Evolutionary conservation across 2,113 vertebrate species (phyloP), one percentile per base, ranked within the genome.

Genomic region (Thinocorus orbignyianus): DNA sequence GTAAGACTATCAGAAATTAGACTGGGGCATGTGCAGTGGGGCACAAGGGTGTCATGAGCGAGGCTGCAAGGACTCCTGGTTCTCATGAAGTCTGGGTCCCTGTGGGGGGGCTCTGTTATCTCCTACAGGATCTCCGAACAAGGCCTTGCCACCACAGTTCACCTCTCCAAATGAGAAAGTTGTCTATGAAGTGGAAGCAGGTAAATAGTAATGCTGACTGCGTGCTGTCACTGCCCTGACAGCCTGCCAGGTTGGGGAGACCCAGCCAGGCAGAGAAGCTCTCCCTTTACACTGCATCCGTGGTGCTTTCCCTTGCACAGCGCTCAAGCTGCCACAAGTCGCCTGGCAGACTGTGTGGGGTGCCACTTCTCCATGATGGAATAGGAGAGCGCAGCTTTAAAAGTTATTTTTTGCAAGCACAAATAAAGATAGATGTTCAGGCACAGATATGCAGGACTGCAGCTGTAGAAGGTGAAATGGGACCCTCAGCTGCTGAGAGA

Each of bases 101-200:
- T 5, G 0, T 7, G 78, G 15, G n/a, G 76, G 51, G 2, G 55
- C 46, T 95, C 64, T 91, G 9, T 69, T 93, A 25, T 96, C 78
- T 81, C 46, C 74, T 10, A 23, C 90, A 98, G 98, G 97, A 26
- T 94, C 98, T 73, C 98, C 98, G 13, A 84, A 64, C 8, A 92
- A 96, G 74, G 97, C 97, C 49, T 74, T 74, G 49, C 95, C 97
- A 24, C 98, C 98, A 5, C 89, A 94, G 5, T 97, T 98, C 54
- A 30, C 24, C 28, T 96, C 92, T 83, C 98, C 98, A 33, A 98
- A 97, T 58, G 97, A 98, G 74, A 95, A 78, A 42, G 85, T 98
- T 52, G 46, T 93, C 76, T 98, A 98, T 0, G 97, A 98, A 48
- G 92, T 96, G 92, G 97, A 97, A 96, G 92, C 97, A 89, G 98